Base-by-base conservation (phyloP, 2,888 invertebrate species). In the Coleophora deauratella region DNA sequence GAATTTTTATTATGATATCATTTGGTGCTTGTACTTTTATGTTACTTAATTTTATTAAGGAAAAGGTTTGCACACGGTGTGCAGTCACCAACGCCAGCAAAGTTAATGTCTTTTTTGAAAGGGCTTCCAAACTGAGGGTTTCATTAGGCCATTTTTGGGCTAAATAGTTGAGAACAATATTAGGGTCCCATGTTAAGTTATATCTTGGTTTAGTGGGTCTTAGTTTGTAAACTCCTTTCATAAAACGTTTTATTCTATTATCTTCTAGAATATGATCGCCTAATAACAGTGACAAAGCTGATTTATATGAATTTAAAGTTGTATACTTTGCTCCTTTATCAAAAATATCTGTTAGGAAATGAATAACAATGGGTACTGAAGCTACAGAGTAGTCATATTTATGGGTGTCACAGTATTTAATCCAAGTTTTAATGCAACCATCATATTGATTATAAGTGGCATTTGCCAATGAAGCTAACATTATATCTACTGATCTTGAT, bases 361-460 rank as follows among this genome's bases (percentile, higher is more conserved):
- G 13, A 11, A 43, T 36, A 9, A 40, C 33, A 9, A 40, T 35
- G 9, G 40, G 34, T 9, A 34, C 31, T 13, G 43, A 37, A 8
- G 13, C 12, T 21, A 21, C 33, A n/a, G 13, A 15, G 30, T 42
- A 34, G 33, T 39, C 30, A 35, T 37, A 39, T 13, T 9, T 12
- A 12, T 43, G 33, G 2, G 3, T 33, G 1, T 34, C 31, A 39
- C 44, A 44, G 34, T 41, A 44, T 0, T 12, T 13, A 9, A 44
- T 1, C 44, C 44, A 44, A 12, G 14, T 2, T 40, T 27, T 40
- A 1, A 40, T 40, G 12, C 42, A 37, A 13, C 40, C 13, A 31
- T 45, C 33, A 21, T 45, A 45, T 36, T 45, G 45, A n/a, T 37
- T 39, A 15, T 45, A 45, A 28, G 42, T 45, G 1, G 9, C 10